Base-by-base conservation (phyloP, 2,797 vertebrate genomes). In the Pogonophryne albipinna region DNA sequence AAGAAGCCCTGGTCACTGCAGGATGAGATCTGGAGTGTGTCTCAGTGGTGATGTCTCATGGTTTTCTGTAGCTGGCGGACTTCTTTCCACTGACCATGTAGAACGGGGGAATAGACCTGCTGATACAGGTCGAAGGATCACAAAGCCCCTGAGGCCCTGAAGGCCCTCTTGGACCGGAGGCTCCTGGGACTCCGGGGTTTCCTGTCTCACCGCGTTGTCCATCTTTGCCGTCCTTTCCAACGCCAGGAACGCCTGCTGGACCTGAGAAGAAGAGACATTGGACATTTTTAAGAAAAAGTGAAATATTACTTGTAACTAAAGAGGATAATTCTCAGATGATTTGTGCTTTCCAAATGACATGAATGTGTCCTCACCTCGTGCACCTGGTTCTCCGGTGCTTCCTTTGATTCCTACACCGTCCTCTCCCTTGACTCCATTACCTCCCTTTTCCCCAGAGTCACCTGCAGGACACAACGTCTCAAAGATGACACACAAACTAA, bases 111-210 rank as follows among this genome's bases (percentile, higher is more conserved):
- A 92, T 27, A 27, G 27, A 76, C 79, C 95, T 91, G 71, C 85
- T 63, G 61, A 88, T 89, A 78, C 95, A 96, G 70, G 92, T 94
- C 0, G 95, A 95, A 23, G 95, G 95, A 79, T 96, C 95, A 51
- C 95, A 96, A 44, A 96, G 92, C n/a, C 95, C 95, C 0, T 94
- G 93, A 0, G 89, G 61, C 10, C 95, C 95, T 0, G 89, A 58
- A 12, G 91, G 62, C 9, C 95, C 95, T 55, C 88, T 88, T 2
- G 80, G 80, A 55, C 95, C 95, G 0, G 94, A 41, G 17, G 87
- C 45, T 17, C 95, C 95, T 0, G 93, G 91, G 49, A 71, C 23
- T 11, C 95, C 95, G 0, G 93, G 85, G 47, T 64, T 77, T 51
- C 95, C 95, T 15, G 85, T 47, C 10, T 95, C 92, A 19, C 95